Percentiles rank a stretch among this genome's conserved stretches.
Evolutionary conservation across 2,888 invertebrate genomes (phyloP).

Genomic region (Tineola bisselliella): DNA sequence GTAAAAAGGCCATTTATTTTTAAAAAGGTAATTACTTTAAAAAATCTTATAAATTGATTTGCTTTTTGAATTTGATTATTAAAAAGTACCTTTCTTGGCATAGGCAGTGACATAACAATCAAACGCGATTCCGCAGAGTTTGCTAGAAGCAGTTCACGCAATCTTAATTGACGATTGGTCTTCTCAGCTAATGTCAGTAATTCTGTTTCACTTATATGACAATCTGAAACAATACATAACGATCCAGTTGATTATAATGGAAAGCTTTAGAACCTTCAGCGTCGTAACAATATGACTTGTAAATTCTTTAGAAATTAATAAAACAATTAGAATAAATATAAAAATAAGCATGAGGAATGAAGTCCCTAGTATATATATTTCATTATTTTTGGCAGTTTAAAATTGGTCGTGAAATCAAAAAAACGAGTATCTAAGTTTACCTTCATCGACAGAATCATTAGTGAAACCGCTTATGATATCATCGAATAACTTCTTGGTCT

Average conservation of each 20-base stretch:
- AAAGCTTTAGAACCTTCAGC: no score
- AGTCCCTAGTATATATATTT: no score
- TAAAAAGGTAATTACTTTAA: no score
- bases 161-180: slow-evolving; percentile 88
- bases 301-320: no score
- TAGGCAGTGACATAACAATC: slow-evolving; percentile 95
- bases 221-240: slow-evolving; percentile 50
- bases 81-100: slow-evolving; percentile 77
- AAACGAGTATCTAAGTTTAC: no score
- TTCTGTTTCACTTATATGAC: slow-evolving; percentile 77
- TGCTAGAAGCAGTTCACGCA: slow-evolving; percentile 87
- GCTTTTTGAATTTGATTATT: not conserved
- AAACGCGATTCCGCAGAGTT: slow-evolving; percentile 89
- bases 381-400: no score
- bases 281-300: not conserved
- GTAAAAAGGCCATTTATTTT: no score
- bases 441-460: slow-evolving; percentile 39
- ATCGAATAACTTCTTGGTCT: slow-evolving; percentile 79
- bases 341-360: no score
- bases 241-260: no score
- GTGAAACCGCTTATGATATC: slow-evolving; percentile 75
- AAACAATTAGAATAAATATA: no score
- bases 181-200: slow-evolving; percentile 81
- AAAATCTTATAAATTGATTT: no score
- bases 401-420: no score